These are phyloP conservation scores for Danio aesculapii DNA, from an alignment of 2,797 vertebrate genomes.

Conservation along the genomic window DNA sequence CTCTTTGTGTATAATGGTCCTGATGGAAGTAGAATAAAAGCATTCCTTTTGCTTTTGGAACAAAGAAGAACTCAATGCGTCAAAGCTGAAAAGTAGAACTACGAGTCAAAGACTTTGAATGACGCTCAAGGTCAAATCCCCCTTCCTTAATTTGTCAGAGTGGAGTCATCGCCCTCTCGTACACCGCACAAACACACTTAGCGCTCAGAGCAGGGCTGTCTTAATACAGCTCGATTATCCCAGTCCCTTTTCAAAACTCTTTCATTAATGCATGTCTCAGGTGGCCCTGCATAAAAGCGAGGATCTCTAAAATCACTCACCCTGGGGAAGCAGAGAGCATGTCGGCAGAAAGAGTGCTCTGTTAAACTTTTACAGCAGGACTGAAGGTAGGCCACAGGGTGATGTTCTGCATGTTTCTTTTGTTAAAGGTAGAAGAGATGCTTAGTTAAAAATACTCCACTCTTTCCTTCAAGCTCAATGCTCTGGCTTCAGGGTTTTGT, in stretches of 20 bases:
- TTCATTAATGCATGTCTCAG: slow-evolving; percentile 42
- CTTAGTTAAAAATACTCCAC: not conserved
- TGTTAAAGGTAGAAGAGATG: not conserved
- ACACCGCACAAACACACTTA: not conserved
- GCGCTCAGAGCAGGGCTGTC: not conserved
- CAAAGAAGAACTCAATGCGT: not conserved
- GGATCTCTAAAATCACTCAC: slow-evolving; percentile 20
- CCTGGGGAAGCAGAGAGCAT: not conserved
- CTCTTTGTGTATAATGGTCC: not conserved
- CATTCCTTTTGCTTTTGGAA: slow-evolving; percentile 1
- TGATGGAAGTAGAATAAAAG: not conserved
- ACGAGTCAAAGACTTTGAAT: not conserved
- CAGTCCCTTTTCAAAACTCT: slow-evolving; percentile 14
- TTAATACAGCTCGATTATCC: slow-evolving; percentile 36
- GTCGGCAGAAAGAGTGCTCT: slow-evolving; percentile 4
- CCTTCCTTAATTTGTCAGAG: slow-evolving; percentile 36
- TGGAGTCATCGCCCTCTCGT: slow-evolving; percentile 25
- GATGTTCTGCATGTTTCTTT: slow-evolving; percentile 13
- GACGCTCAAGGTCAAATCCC: slow-evolving; percentile 13
- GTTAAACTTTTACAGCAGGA: slow-evolving; percentile 15
- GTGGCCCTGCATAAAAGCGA: slow-evolving; percentile 11
- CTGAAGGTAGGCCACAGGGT: slow-evolving; percentile 1
- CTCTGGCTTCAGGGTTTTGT: not conserved
- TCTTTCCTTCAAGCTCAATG: not conserved
- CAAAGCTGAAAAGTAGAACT: slow-evolving; percentile 13